Evolutionary conservation across 1,140 invertebrate genomes (phyloP).

Genomic region (Harpegnathos saltator): DNA sequence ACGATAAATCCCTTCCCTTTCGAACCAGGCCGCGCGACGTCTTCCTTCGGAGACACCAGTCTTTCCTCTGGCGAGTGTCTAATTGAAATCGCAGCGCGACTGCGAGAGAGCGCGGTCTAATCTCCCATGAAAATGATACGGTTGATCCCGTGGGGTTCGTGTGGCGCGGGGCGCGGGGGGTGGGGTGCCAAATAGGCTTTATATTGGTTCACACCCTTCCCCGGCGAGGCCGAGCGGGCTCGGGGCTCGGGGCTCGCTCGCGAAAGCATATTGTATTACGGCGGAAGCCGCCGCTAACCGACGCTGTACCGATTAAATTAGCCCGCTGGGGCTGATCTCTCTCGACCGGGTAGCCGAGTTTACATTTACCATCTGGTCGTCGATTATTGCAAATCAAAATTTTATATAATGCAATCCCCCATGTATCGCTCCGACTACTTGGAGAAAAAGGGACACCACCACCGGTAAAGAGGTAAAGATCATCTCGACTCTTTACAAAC

Average conservation of each 20-base stretch:
- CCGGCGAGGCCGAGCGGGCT: slow-evolving; percentile 50
- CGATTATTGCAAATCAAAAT: slow-evolving; percentile 66
- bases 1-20: slow-evolving; percentile 8
- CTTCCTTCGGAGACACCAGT: slow-evolving; percentile 20
- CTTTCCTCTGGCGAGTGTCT: slow-evolving; percentile 57
- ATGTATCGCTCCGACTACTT: too few species aligned
- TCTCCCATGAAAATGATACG: slow-evolving; percentile 85
- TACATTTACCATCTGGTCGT: slow-evolving; percentile 64
- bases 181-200: slow-evolving; percentile 80
- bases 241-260: slow-evolving; percentile 68
- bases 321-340: slow-evolving; percentile 57
- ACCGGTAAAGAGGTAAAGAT: slow-evolving; percentile 58
- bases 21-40: neutral
- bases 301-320: slow-evolving; percentile 73
- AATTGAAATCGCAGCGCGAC: slow-evolving; percentile 83
- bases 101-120: slow-evolving; percentile 75
- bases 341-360: slow-evolving; percentile 45
- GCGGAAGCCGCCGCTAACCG: slow-evolving; percentile 35
- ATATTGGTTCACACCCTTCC: slow-evolving; percentile 83
- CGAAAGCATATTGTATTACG: slow-evolving; percentile 79
- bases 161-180: too few species aligned
- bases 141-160: slow-evolving; percentile 81
- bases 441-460: too few species aligned
- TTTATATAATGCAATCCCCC: too few species aligned
- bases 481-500: too few species aligned